Conservation (phyloP, 2,113 vertebrate genomes). For the Shinisaurus crocodilurus region DNA sequence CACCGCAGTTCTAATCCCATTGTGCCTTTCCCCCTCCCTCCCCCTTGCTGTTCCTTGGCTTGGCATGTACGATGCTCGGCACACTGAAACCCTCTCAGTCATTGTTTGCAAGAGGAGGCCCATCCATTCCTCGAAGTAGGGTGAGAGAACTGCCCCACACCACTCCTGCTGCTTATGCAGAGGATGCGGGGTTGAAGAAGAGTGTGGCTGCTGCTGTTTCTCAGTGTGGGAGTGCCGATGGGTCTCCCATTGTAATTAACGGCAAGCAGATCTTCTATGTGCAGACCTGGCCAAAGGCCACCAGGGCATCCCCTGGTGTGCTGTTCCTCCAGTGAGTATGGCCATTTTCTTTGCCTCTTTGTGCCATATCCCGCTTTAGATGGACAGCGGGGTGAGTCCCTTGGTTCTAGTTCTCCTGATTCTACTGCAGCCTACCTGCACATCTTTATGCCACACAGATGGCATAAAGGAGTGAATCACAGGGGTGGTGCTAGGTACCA, state of each 20-base stretch:
- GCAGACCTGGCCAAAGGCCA: too few species aligned
- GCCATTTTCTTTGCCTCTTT: neutral
- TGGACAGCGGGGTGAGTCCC: neutral
- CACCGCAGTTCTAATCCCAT: too few species aligned
- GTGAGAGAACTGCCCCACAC: too few species aligned
- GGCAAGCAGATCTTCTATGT: neutral
- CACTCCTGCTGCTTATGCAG: too few species aligned
- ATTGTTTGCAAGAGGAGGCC: too few species aligned
- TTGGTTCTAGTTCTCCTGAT: neutral
- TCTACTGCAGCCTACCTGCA: neutral
- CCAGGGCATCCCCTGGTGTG: neutral
- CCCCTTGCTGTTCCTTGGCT: too few species aligned
- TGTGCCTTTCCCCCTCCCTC: too few species aligned
- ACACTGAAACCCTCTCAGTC: too few species aligned
- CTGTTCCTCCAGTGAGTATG: conserved; percentile 1
- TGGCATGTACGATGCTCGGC: too few species aligned
- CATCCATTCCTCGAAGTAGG: too few species aligned
- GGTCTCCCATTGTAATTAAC: neutral
- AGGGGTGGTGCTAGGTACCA: too few species aligned
- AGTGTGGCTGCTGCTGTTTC: neutral
- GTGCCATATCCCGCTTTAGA: neutral
- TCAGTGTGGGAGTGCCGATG: neutral
- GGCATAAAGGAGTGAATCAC: too few species aligned
- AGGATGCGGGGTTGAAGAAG: neutral
- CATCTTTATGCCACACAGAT: neutral